A percentile compares a stretch with the other conserved stretches of the same genome.
Conservation (phyloP, 1,140 invertebrate species). For the Anagrus nilaparvatae region DNA sequence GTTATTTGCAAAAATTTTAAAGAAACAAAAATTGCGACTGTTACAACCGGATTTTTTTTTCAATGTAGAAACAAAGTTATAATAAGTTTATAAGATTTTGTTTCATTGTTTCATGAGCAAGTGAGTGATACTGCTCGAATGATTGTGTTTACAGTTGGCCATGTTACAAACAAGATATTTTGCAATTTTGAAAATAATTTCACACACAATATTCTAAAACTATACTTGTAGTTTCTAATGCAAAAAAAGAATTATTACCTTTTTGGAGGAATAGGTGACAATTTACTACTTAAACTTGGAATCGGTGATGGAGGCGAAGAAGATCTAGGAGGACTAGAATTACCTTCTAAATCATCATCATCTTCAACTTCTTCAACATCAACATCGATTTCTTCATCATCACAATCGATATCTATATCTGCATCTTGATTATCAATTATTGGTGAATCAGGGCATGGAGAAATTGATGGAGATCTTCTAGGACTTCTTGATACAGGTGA, state of each 20-base stretch:
- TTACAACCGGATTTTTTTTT: too few relatives aligned
- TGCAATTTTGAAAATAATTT: too few relatives aligned
- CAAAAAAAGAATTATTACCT: slow-evolving; percentile 23
- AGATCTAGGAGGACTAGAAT: slow-evolving; percentile 28
- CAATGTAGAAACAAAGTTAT: too few relatives aligned
- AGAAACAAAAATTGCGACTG: too few relatives aligned
- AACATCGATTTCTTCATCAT: slow-evolving; percentile 37
- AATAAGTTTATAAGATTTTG: too few relatives aligned
- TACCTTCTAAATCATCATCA: slow-evolving; percentile 35
- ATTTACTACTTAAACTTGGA: slow-evolving; percentile 22
- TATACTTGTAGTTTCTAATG: too few relatives aligned
- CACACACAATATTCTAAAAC: too few relatives aligned
- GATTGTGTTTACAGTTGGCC: too few relatives aligned
- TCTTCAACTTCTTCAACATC: slow-evolving; percentile 40
- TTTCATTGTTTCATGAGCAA: too few relatives aligned
- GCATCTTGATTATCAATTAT: slow-evolving; percentile 29
- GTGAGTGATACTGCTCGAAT: too few relatives aligned
- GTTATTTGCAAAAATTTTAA: too few relatives aligned
- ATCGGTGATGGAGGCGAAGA: slow-evolving; percentile 34
- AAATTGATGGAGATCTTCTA: slow-evolving; percentile 30
- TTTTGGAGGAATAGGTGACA: slow-evolving; percentile 41
- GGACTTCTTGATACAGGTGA: slow-evolving; percentile 37
- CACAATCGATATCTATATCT: slow-evolving; percentile 37
- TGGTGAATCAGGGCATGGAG: slow-evolving; percentile 31
- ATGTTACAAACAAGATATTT: too few relatives aligned